A percentile compares a stretch with the other conserved stretches of the same genome.
phyloP scores from a whole-genome alignment of 2,888 invertebrate species.

The Eilema depressum region DNA sequence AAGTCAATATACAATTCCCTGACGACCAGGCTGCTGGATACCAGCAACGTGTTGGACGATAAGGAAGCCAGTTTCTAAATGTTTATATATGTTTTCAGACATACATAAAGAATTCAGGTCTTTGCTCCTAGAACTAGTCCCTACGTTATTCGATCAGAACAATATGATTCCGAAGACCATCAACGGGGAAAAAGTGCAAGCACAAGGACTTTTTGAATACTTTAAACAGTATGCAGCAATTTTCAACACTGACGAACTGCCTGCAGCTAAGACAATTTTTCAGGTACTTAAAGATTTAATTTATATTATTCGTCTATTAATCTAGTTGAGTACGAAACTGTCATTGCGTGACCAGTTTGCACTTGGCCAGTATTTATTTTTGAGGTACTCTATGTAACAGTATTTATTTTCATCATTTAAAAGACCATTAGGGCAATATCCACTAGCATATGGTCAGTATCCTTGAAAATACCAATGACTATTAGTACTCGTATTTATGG shows the following conservation, averaged over 20 bases:
- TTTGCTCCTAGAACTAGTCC: constrained; percentile 93
- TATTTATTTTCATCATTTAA: too few relatives aligned
- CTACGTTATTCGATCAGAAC: constrained; percentile 93
- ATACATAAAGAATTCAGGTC: constrained; percentile 96
- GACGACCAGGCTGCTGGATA: too few relatives aligned
- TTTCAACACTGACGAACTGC: constrained; percentile 98
- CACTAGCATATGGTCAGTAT: too few relatives aligned
- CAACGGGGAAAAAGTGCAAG: constrained; percentile 95
- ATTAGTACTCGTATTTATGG: too few relatives aligned
- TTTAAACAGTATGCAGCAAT: constrained; percentile 99
- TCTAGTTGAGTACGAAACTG: too few relatives aligned
- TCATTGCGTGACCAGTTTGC: too few relatives aligned
- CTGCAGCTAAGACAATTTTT: constrained; percentile 99
- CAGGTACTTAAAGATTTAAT: constrained; percentile 85
- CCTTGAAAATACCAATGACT: too few relatives aligned
- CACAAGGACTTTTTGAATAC: constrained; percentile 96
- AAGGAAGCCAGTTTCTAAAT: background rate
- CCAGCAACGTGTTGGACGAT: background rate
- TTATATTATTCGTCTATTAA: background rate
- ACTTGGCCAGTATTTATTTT: background rate
- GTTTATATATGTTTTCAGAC: constrained; percentile 84
- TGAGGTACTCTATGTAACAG: background rate
- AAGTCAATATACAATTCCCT: too few relatives aligned
- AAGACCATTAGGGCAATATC: too few relatives aligned
- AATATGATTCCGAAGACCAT: constrained; percentile 97